These are phyloP conservation scores for Pseudonaja textilis DNA, from an alignment of 2,113 vertebrate species.

Conservation along the genomic window DNA sequence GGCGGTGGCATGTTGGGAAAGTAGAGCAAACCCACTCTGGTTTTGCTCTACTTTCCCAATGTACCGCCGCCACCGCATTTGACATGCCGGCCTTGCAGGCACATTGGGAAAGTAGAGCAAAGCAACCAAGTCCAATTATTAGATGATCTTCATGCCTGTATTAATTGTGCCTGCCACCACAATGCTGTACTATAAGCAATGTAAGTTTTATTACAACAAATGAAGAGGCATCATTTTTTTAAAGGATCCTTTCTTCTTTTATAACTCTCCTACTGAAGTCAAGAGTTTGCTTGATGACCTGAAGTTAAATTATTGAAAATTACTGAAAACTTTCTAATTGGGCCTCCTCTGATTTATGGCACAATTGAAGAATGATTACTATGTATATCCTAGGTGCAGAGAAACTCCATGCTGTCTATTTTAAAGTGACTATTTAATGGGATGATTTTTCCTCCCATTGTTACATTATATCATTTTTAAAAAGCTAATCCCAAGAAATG, in stretches of 20 bases:
- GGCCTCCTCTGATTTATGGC: background rate
- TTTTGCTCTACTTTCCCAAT: too few relatives aligned
- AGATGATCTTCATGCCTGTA: too few relatives aligned
- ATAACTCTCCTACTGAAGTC: constrained; percentile 25
- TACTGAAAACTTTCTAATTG: constrained; percentile 2
- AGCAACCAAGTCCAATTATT: too few relatives aligned
- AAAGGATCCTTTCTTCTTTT: constrained; percentile 21
- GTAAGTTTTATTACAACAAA: constrained; percentile 30
- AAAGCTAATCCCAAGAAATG: background rate
- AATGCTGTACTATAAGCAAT: constrained; percentile 13
- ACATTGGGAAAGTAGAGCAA: too few relatives aligned
- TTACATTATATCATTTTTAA: background rate
- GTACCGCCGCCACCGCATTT: too few relatives aligned
- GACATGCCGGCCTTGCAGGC: too few relatives aligned
- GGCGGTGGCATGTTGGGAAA: too few relatives aligned
- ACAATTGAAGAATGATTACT: background rate
- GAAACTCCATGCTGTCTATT: background rate
- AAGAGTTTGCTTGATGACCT: constrained; percentile 1
- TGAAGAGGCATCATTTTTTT: background rate
- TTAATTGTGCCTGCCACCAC: too few relatives aligned
- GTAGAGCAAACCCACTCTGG: too few relatives aligned
- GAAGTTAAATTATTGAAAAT: constrained; percentile 10
- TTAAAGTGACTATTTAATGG: rapidly evolving
- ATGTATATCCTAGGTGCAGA: background rate
- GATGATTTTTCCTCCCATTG: background rate